Conservation (phyloP, 1,140 invertebrate genomes). For the Littorina saxatilis region DNA sequence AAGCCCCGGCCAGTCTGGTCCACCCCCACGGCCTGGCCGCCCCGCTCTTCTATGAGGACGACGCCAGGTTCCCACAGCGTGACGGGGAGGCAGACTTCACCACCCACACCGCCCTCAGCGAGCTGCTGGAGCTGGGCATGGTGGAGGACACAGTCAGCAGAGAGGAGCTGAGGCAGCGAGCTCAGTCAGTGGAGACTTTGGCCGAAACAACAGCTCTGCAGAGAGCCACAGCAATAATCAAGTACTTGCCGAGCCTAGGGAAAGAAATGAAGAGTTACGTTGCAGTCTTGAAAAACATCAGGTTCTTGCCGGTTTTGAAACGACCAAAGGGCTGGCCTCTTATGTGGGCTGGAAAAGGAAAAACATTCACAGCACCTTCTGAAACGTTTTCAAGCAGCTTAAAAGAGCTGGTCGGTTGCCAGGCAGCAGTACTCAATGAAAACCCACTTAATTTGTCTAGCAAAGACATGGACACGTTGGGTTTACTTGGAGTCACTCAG, state of each 20-base stretch:
- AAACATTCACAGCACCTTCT: background rate
- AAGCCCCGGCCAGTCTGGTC: conserved; percentile 2
- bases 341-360: background rate
- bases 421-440: background rate
- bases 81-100: background rate
- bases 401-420: conserved; percentile 17
- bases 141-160: conserved; percentile 35
- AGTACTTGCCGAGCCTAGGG: conserved; percentile 28
- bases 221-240: conserved; percentile 31
- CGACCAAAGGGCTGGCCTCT: conserved; percentile 44
- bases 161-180: conserved; percentile 40
- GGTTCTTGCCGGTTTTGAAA: conserved; percentile 47
- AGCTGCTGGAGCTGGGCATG: conserved; percentile 46
- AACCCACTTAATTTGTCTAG: background rate
- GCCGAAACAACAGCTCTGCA: conserved; percentile 4
- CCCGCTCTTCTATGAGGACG: conserved; percentile 1
- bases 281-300: conserved; percentile 22
- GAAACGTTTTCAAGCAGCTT: background rate
- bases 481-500: background rate
- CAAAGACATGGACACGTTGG: background rate
- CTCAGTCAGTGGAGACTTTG: conserved; percentile 24
- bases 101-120: background rate
- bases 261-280: background rate
- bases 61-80: conserved; percentile 32
- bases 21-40: conserved; percentile 27